Evolutionary conservation across 92 coral and sea anemone species (phyloP).

Genomic region (Palythoa caribaeorum): DNA sequence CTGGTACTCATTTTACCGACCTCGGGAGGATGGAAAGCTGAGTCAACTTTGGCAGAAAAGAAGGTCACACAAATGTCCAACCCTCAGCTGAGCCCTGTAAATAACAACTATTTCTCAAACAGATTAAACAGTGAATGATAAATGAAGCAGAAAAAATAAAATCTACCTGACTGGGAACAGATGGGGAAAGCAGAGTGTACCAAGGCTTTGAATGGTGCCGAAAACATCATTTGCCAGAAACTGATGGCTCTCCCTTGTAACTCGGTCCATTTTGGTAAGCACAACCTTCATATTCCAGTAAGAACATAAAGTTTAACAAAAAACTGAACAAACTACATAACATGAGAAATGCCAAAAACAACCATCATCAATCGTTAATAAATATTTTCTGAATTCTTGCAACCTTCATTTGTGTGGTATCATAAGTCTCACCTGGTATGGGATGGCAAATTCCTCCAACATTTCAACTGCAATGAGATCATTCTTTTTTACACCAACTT

Average conservation of each 20-base stretch:
- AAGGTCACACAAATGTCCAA: too few species aligned
- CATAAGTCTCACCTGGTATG: conserved; percentile 73
- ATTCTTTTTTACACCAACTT: conserved; percentile 85
- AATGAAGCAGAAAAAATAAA: neutral
- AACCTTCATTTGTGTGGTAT: neutral
- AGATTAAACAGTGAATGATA: neutral
- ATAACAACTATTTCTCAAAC: neutral
- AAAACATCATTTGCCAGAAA: conserved; percentile 56
- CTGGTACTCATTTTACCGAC: too few species aligned
- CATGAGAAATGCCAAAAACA: too few species aligned
- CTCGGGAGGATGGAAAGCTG: too few species aligned
- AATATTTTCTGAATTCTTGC: neutral
- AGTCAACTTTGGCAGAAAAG: too few species aligned
- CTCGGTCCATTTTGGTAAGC: conserved; percentile 83
- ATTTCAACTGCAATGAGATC: conserved; percentile 88
- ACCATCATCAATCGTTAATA: too few species aligned
- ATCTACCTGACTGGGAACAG: conserved; percentile 81
- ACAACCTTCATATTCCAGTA: conserved; percentile 56
- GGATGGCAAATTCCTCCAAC: conserved; percentile 77
- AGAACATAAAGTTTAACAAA: neutral
- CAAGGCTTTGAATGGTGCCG: conserved; percentile 55
- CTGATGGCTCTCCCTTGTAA: conserved; percentile 58
- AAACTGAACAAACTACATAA: neutral
- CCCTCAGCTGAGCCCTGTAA: neutral
- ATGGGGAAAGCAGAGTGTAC: conserved; percentile 79